Evolutionary conservation across 2,797 vertebrate species (phyloP).

Genomic region (Leuciscus waleckii): DNA sequence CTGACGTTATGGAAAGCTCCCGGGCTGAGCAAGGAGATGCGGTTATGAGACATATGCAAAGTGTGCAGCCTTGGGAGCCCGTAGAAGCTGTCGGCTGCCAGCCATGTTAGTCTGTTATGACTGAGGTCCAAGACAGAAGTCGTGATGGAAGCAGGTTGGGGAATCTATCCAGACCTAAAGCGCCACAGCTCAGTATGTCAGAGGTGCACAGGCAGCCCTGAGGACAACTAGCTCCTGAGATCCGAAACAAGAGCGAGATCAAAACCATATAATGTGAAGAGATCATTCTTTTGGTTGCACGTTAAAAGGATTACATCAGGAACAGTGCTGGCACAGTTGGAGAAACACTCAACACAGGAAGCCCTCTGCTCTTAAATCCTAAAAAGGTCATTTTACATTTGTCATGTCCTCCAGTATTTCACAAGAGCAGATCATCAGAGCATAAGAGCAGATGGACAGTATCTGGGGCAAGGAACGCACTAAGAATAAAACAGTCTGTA

Average conservation of each 20-base stretch:
- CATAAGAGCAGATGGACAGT: conserved; percentile 17
- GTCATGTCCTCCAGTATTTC: conserved; percentile 16
- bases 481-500: neutral
- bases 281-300: conserved; percentile 67
- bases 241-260: conserved; percentile 61
- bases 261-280: conserved; percentile 65
- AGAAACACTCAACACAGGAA: conserved; percentile 4
- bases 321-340: neutral
- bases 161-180: conserved; percentile 73
- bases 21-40: conserved; percentile 74
- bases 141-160: conserved; percentile 78
- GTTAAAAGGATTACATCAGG: conserved; percentile 18
- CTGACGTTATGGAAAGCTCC: conserved; percentile 85
- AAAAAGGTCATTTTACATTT: conserved; percentile 8
- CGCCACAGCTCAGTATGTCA: conserved; percentile 89
- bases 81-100: conserved; percentile 79
- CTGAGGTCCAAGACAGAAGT: conserved; percentile 87
- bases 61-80: conserved; percentile 80
- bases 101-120: conserved; percentile 85
- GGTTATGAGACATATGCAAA: conserved; percentile 86
- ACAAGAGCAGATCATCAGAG: neutral
- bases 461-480: neutral
- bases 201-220: conserved; percentile 85
- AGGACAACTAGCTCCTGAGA: conserved; percentile 76
- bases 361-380: conserved; percentile 24